These are phyloP conservation scores for Theristicus caerulescens DNA, from an alignment of 2,113 vertebrate genomes.

Conservation along the genomic window DNA sequence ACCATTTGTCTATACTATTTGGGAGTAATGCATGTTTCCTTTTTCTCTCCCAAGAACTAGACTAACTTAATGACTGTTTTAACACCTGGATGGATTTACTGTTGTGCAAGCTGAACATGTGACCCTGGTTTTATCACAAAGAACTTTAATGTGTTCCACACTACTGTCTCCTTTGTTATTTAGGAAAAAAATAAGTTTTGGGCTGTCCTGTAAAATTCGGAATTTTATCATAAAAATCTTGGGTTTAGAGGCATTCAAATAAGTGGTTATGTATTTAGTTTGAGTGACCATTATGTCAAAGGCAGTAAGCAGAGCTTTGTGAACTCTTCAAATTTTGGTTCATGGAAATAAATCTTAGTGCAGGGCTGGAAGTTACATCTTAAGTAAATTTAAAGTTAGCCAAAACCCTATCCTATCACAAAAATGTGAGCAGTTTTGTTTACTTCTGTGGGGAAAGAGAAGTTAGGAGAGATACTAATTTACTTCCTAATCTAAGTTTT, in stretches of 20 bases:
- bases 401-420: neutral
- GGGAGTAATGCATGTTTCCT: neutral
- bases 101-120: neutral
- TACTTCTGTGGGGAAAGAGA: neutral
- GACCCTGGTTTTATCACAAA: neutral
- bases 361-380: neutral
- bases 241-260: neutral
- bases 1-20: rapidly evolving
- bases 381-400: neutral
- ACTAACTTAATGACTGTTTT: neutral
- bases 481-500: neutral
- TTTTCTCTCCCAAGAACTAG: neutral
- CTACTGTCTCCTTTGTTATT: neutral
- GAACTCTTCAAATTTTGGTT: neutral
- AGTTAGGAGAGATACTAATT: neutral
- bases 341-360: neutral
- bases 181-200: neutral
- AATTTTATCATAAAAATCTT: neutral
- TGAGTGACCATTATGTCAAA: neutral
- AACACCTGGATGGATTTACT: neutral
- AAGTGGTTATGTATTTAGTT: neutral
- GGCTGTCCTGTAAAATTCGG: neutral
- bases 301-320: neutral
- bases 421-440: neutral
- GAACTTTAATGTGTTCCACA: neutral